Conservation (phyloP, 2,113 vertebrate species). For the Xenopus borealis region DNA sequence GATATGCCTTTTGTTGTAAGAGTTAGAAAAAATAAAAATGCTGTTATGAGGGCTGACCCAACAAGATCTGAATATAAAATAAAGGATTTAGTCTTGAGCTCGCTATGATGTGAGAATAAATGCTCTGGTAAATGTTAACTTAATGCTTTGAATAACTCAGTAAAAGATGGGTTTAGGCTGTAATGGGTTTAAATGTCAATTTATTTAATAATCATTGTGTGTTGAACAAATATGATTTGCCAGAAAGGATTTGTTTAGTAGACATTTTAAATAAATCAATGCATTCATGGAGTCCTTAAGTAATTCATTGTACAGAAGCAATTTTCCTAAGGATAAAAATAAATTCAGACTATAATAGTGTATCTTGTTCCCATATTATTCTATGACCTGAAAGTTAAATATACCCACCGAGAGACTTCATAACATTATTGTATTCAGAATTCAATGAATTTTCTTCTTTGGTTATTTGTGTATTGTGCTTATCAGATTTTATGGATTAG, state of each 20-base stretch:
- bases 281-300: slow-evolving; percentile 75
- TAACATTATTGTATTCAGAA: slow-evolving; percentile 34
- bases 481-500: neutral
- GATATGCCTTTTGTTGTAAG: slow-evolving; percentile 69
- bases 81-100: slow-evolving; percentile 82
- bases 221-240: slow-evolving; percentile 75
- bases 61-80: slow-evolving; percentile 83
- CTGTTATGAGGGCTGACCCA: slow-evolving; percentile 72
- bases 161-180: slow-evolving; percentile 78
- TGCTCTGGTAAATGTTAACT: slow-evolving; percentile 80
- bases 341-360: slow-evolving; percentile 31
- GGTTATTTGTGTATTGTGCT: neutral
- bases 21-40: slow-evolving; percentile 77
- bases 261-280: slow-evolving; percentile 80
- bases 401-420: slow-evolving; percentile 29
- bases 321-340: slow-evolving; percentile 44
- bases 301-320: slow-evolving; percentile 57
- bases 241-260: slow-evolving; percentile 78
- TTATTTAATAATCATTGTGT: slow-evolving; percentile 82
- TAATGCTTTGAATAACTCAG: slow-evolving; percentile 79
- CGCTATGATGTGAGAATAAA: slow-evolving; percentile 75
- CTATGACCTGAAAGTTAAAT: slow-evolving; percentile 44
- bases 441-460: slow-evolving; percentile 8
- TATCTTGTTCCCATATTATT: slow-evolving; percentile 44
- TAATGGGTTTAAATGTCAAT: slow-evolving; percentile 85